phyloP scores from a whole-genome alignment of 2,797 vertebrate genomes.

The Prunella strophiata region DNA sequence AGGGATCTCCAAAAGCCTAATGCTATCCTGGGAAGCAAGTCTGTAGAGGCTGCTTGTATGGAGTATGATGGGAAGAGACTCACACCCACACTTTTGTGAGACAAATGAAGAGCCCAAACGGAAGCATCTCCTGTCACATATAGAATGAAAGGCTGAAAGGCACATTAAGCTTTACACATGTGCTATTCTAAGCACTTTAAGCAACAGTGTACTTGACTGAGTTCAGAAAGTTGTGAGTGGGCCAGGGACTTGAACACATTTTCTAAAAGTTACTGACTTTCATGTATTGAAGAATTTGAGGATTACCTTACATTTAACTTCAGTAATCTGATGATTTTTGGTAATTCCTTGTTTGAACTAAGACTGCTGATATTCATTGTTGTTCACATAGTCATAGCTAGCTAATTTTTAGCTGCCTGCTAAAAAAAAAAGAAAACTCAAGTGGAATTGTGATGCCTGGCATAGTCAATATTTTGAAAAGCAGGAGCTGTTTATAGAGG shows the following conservation, averaged over 20 bases:
- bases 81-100: background rate
- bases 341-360: background rate
- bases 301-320: background rate
- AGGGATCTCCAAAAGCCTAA: slow-evolving; percentile 15
- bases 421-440: background rate
- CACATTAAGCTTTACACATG: background rate
- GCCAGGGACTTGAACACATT: background rate
- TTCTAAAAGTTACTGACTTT: background rate
- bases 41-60: background rate
- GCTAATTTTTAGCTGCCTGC: background rate
- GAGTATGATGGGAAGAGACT: background rate
- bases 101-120: background rate
- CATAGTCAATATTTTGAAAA: background rate
- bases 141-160: background rate
- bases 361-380: background rate
- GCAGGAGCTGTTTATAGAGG: background rate
- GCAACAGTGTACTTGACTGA: background rate
- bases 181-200: background rate
- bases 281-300: background rate
- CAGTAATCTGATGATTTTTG: background rate
- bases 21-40: background rate
- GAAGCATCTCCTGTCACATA: background rate
- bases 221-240: background rate
- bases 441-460: background rate
- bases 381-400: background rate